Base-by-base conservation (phyloP, 2,888 invertebrate genomes). In the Diarsia rubi region DNA sequence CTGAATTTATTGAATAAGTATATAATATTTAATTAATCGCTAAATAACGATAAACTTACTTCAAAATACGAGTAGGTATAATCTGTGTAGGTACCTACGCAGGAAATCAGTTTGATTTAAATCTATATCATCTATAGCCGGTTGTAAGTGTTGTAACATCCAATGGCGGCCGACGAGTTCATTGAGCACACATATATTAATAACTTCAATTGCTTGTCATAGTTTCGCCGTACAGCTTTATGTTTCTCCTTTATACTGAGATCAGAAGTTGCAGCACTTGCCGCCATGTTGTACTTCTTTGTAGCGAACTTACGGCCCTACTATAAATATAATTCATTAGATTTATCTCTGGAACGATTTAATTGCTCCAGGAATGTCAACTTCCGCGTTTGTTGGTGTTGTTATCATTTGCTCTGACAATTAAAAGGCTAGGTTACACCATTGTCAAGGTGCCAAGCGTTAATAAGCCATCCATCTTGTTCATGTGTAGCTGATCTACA, bases 331-430 rank as follows among this genome's bases (percentile, higher is more conserved):
- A 82, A 82, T 73, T 69, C 66, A 79, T 72, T 60, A 47, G 14
- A 63, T 14, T 68, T 75, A 79, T 83, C 79, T 74, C 52, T 31
- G 66, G 71, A 75, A 73, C 27, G 19, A 75, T 80, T 84, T 76
- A 84, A 88, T 88, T 84, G 74, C 71, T 77, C 57, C 68, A 76
- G 66, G 64, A 82, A 83, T 82, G 68, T 78, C 72, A 84, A 72
- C 85, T 88, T 88, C 89, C 88, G 84, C 76, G 75, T 86, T 76
- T 64, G 57, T 62, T 67, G 37, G 70, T 82, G 59, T 80, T 78
- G 69, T 70, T 75, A 70, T 73, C 67, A 78, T 74, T 81, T 81
- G 70, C 42, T 44, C 27, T 57, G 44, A 47, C 73, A 85, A 80
- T 84, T 82, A 86, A 73, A 62, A 72, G 45, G 75, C 49, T 80